Base-by-base conservation (phyloP, 2,797 vertebrate species). In the Prionace glauca region DNA sequence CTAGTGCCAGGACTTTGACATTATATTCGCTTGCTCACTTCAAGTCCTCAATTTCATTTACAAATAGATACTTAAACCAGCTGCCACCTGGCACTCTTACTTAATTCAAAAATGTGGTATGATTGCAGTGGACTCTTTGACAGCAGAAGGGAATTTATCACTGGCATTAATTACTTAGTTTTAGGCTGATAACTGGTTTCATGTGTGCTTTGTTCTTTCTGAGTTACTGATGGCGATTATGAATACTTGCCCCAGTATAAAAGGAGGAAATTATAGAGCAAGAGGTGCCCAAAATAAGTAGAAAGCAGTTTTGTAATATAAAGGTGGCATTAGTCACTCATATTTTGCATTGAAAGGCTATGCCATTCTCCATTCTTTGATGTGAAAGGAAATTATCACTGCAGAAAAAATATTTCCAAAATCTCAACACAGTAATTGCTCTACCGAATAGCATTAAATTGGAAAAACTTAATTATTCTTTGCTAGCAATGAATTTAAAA, bases 401-500 rank as follows among this genome's bases (percentile, higher is more conserved):
- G 90, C 90, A 36, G 90, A 92, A 92, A 90, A 92, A 69, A 67
- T 69, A 65, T 67, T 92, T 69, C 65, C 62, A 69, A 92, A 88
- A 92, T 16, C 90, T 92, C 32, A 67, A 67, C 65, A 67, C 79
- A 67, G 60, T 92, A 92, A 92, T 69, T 69, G 69, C n/a, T 69
- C 65, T 69, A 69, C n/a, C 65, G n/a, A 41, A 69, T 41, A 69
- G 62, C n/a, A 92, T 67, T 41, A 92, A 67, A 69, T 92, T 92
- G 90, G 90, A 69, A 92, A 91, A 92, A 92, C 62, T 24, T 92
- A 69, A 92, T 92, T 92, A 69, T 92, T 36, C 90, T 69, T 36
- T 92, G 90, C 62, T 41, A 36, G 90, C 90, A 69, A 92, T 69
- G 90, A 41, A 69, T 69, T 92, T 92, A 67, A 24, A 90, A 62